A percentile compares a stretch with the other conserved stretches of the same genome.
phyloP scores from a whole-genome alignment of 2,888 invertebrate species.

The Mythimna albipuncta region DNA sequence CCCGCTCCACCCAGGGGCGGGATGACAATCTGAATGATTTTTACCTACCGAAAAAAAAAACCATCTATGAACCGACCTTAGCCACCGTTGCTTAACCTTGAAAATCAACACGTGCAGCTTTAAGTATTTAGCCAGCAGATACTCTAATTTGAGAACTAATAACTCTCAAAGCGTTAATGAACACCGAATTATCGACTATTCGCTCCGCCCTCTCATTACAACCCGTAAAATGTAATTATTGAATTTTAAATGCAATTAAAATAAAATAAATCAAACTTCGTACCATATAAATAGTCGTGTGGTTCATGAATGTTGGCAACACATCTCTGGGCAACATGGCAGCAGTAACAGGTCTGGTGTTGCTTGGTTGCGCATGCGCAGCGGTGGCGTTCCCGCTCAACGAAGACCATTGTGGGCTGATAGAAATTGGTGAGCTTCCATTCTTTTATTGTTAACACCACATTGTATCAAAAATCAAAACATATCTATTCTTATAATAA shows the following conservation, averaged over 20 bases:
- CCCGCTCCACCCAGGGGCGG: too few species aligned
- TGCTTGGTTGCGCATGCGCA: constrained; percentile 7
- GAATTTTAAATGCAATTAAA: constrained; percentile 33
- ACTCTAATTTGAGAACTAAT: constrained; percentile 3
- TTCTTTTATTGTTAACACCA: too few species aligned
- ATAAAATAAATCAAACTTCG: background rate
- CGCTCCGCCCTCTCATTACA: constrained; percentile 25
- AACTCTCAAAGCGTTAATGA: constrained; percentile 3
- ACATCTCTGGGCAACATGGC: constrained; percentile 24
- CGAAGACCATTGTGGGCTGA: rapidly evolving
- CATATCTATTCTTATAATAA: too few species aligned
- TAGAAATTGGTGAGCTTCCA: constrained; percentile 12
- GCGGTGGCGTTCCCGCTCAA: background rate
- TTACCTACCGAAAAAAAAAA: too few species aligned
- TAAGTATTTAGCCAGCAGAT: too few species aligned
- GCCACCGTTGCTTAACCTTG: too few species aligned
- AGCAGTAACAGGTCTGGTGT: constrained; percentile 17
- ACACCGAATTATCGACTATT: constrained; percentile 32
- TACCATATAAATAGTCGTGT: constrained; percentile 6
- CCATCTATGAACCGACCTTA: too few species aligned
- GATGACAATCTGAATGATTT: too few species aligned
- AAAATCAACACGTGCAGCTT: too few species aligned
- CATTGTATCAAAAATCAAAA: too few species aligned
- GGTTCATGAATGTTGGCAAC: background rate
- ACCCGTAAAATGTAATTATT: constrained; percentile 34